A percentile compares a stretch with the other conserved stretches of the same genome.
phyloP scores from a whole-genome alignment of 2,888 invertebrate genomes.

The Ornithoptera priamus region DNA sequence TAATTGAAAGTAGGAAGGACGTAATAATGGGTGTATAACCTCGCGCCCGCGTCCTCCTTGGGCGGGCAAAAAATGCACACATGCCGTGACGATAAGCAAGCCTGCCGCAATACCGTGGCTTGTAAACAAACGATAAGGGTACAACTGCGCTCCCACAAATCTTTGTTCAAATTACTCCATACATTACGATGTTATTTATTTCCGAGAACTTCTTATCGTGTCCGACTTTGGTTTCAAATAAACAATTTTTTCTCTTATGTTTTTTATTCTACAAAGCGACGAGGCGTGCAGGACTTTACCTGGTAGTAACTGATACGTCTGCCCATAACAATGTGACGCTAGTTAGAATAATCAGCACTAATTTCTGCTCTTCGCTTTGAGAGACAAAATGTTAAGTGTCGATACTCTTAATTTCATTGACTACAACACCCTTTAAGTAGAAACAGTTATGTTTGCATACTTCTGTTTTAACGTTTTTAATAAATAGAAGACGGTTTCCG shows the following conservation, averaged over 20 bases:
- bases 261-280: not conserved
- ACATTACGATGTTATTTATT: constrained; percentile 49
- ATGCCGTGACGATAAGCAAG: constrained; percentile 62
- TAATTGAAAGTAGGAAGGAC: constrained; percentile 81
- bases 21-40: constrained; percentile 81
- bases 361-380: no score
- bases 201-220: constrained; percentile 49
- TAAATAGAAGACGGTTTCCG: no score
- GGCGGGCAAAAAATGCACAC: constrained; percentile 80
- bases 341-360: no score
- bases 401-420: no score
- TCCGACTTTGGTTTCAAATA: constrained; percentile 12
- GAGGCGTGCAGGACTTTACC: no score
- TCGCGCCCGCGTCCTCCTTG: constrained; percentile 80
- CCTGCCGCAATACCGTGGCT: constrained; percentile 51
- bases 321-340: no score
- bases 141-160: constrained; percentile 42
- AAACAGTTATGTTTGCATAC: no score
- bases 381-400: no score
- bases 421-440: no score
- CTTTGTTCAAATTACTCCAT: constrained; percentile 59
- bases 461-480: no score
- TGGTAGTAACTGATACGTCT: no score
- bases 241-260: not conserved
- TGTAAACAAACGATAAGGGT: constrained; percentile 65